Evolutionary conservation across 2,113 vertebrate genomes (phyloP).

Genomic region (Rhinoptilus africanus): DNA sequence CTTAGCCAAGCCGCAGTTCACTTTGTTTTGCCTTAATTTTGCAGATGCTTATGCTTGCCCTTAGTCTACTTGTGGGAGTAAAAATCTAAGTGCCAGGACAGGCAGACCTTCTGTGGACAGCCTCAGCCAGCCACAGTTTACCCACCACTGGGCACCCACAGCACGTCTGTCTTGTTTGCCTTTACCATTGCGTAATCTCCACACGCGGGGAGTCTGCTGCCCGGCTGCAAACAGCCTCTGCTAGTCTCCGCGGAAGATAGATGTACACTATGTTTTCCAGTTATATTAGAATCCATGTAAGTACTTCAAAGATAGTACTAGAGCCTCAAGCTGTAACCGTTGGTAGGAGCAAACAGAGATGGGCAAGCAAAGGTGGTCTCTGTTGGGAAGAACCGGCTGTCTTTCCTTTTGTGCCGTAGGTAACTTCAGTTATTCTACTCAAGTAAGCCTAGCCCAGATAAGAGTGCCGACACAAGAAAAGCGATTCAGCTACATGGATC

Average conservation of each 20-base stretch:
- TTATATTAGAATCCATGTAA: neutral
- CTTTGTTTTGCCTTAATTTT: neutral
- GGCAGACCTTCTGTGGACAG: neutral
- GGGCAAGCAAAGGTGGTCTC: neutral
- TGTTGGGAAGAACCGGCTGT: neutral
- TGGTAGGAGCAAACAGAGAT: neutral
- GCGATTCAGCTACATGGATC: fast-evolving
- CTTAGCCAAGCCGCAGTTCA: neutral
- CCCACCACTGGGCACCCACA: fast-evolving
- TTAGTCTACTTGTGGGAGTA: neutral
- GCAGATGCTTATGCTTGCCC: neutral
- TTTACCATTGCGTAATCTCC: neutral
- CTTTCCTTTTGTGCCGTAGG: neutral
- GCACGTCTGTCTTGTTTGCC: neutral
- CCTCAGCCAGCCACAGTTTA: neutral
- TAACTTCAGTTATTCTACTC: neutral
- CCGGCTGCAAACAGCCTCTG: neutral
- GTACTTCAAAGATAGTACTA: neutral
- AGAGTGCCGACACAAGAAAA: neutral
- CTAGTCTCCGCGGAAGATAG: fast-evolving
- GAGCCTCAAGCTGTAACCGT: neutral
- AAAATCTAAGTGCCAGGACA: neutral
- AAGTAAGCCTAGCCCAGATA: neutral
- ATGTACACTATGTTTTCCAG: neutral
- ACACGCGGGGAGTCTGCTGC: neutral